A percentile compares a stretch with the other conserved stretches of the same genome.
phyloP scores from a whole-genome alignment of 2,888 invertebrate species.

The Diploptera punctata region DNA sequence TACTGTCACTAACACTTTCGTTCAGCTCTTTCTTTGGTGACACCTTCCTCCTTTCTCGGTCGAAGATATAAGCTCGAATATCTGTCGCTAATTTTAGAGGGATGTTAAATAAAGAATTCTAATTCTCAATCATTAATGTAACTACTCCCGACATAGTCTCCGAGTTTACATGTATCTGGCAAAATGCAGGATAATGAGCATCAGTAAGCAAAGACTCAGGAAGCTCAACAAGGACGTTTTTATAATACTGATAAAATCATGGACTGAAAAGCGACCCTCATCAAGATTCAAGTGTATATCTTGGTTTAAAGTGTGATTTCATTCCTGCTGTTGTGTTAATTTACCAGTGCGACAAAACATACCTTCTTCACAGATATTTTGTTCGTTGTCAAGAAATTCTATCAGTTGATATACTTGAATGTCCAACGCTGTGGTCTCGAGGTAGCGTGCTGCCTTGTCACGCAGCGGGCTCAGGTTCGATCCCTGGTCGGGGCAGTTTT shows the following conservation, averaged over 20 bases:
- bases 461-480: too few relatives aligned
- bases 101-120: slow-evolving; percentile 73
- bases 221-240: slow-evolving; percentile 84
- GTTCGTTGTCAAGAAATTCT: slow-evolving; percentile 76
- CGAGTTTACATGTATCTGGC: slow-evolving; percentile 79
- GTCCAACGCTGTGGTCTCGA: too few relatives aligned
- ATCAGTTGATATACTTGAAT: slow-evolving; percentile 82
- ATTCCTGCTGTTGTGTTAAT: slow-evolving; percentile 84
- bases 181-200: slow-evolving; percentile 81
- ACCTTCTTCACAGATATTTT: slow-evolving; percentile 86
- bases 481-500: too few relatives aligned
- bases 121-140: slow-evolving; percentile 84
- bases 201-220: slow-evolving; percentile 87
- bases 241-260: slow-evolving; percentile 91
- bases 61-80: slow-evolving; percentile 76
- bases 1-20: slow-evolving; percentile 54
- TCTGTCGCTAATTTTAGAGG: slow-evolving; percentile 80
- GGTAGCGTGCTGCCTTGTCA: too few relatives aligned
- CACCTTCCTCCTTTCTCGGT: slow-evolving; percentile 46
- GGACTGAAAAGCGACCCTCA: slow-evolving; percentile 77
- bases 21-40: slow-evolving; percentile 35
- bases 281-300: slow-evolving; percentile 72
- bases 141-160: slow-evolving; percentile 79
- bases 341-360: slow-evolving; percentile 91
- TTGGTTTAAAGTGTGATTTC: slow-evolving; percentile 73